Percentiles rank a stretch among this genome's conserved stretches.
Conservation (phyloP, 2,113 vertebrate genomes). For the Sterrhoptilus dennistouni region DNA sequence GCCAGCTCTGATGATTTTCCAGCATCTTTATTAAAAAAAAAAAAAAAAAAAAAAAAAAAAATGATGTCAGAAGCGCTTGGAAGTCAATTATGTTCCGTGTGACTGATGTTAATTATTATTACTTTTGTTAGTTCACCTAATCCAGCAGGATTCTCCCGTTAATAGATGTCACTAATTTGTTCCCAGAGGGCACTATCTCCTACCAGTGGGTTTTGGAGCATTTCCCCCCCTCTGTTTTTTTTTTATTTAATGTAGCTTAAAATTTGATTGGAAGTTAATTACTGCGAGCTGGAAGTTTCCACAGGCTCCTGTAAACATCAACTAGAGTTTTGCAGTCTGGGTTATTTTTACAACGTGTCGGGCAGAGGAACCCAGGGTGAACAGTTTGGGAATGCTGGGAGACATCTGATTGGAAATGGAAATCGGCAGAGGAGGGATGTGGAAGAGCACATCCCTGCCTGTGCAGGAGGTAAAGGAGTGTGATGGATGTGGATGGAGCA, state of each 20-base stretch:
- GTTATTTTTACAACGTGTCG: constrained; percentile 21
- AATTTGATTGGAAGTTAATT: constrained; percentile 42
- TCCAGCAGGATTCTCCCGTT: neutral
- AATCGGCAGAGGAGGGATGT: neutral
- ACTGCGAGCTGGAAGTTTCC: constrained; percentile 17
- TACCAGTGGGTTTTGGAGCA: neutral
- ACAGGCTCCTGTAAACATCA: neutral
- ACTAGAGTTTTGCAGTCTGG: neutral
- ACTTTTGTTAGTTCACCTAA: neutral
- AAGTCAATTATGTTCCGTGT: constrained; percentile 12
- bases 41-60: constrained; percentile 40
- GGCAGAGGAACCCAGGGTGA: neutral
- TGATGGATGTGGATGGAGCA: neutral
- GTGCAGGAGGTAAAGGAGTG: neutral
- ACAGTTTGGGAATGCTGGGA: constrained; percentile 4
- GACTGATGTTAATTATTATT: constrained; percentile 32
- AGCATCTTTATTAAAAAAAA: constrained; percentile 27
- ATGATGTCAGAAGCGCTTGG: neutral
- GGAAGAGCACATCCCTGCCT: neutral
- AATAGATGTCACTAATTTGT: neutral
- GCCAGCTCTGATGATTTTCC: constrained; percentile 11
- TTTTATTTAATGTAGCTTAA: neutral
- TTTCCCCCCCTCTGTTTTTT: neutral
- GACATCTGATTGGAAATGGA: neutral
- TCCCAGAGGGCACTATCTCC: neutral